Base-by-base conservation (phyloP, 1,140 invertebrate species). In the Hydropsyche tenuis region DNA sequence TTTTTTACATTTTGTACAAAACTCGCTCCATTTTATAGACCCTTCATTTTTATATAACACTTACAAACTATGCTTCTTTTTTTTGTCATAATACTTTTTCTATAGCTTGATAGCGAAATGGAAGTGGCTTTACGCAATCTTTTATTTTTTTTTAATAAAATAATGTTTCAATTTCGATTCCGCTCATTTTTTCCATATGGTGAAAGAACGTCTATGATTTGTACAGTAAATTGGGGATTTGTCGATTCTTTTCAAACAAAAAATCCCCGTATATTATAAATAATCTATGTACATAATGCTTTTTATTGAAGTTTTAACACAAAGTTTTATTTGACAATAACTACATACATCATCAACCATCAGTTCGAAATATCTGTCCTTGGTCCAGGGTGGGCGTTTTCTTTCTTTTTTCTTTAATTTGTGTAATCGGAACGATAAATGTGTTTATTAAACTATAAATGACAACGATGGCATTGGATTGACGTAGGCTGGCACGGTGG, bases 381-480 rank as follows among this genome's bases (percentile, higher is more conserved):
- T 60, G 22, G 7, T 60, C 56, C 56, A 60, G 56, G 56, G 22
- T 60, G 56, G 23, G 56, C 56, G 16, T 51, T 7, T 43, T 43
- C 14, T 7, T 43, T n/a, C n/a, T n/a, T n/a, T n/a, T n/a, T 22
- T 16, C 3, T 22, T 16, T 51, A n/a, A 51, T 45, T 45, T n/a
- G 43, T 45, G 43, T 45, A 45, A 45, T 45, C 7, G n/a, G n/a
- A 9, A 45, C n/a, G n/a, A 45, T 9, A 7, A 45, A 45, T 45
- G 43, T 45, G 42, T 45, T n/a, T n/a, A n/a, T n/a, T n/a, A n/a
- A 51, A 51, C 18, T 56, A 14, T 70, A 70, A 65, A 64, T 73
- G 71, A 65, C 62, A 73, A 46, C 30, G 51, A 42, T 6, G 23
- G 70, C 53, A 69, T 74, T 74, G 65, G 68, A 69, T 74, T 69